Percentiles rank a stretch among this genome's conserved stretches.
phyloP scores from a whole-genome alignment of 2,113 vertebrate species.

The Hipposideros armiger region DNA sequence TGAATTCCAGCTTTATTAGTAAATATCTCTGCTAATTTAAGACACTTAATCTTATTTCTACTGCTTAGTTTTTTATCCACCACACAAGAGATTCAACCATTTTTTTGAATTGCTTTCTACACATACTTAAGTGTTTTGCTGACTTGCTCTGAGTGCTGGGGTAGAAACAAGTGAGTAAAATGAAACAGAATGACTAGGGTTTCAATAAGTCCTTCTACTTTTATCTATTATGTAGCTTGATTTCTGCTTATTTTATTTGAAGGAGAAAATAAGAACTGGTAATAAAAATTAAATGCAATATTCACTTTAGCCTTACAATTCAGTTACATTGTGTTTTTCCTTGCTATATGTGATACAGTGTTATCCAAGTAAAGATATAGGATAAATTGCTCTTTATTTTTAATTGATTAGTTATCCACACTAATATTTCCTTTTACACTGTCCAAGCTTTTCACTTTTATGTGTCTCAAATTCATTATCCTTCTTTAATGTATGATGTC shows the following conservation, averaged over 20 bases:
- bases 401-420: not conserved
- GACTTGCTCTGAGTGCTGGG: not conserved
- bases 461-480: not conserved
- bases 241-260: constrained; percentile 5
- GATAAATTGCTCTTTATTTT: constrained; percentile 1
- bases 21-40: constrained; percentile 51
- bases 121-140: constrained; percentile 33
- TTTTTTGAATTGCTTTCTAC: not conserved
- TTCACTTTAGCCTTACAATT: not conserved
- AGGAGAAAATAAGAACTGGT: not conserved
- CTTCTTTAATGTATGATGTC: not conserved
- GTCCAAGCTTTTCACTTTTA: not conserved
- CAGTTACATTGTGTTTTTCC: not conserved
- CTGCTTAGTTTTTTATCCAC: not conserved
- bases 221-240: not conserved
- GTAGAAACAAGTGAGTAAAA: not conserved
- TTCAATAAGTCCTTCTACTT: not conserved
- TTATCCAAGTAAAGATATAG: not conserved
- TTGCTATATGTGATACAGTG: not conserved
- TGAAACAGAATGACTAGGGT: not conserved
- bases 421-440: not conserved
- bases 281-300: not conserved
- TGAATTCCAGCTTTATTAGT: constrained; percentile 1
- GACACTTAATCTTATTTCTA: not conserved
- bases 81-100: not conserved